Evolutionary conservation across 2,888 invertebrate species (phyloP).

Genomic region (Patella ulyssiponensis): DNA sequence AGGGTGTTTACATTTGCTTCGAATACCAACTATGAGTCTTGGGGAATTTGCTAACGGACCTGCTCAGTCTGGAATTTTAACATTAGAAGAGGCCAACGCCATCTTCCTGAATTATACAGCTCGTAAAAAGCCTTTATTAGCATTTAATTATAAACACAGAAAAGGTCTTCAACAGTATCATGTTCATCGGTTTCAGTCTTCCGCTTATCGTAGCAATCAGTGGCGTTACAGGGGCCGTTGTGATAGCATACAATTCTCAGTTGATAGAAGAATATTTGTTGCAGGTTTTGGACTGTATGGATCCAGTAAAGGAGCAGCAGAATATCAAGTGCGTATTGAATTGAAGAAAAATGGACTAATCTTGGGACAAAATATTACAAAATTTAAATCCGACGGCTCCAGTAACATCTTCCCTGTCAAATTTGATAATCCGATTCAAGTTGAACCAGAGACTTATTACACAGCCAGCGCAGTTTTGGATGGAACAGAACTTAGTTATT

Average conservation of each 20-base stretch:
- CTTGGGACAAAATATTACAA: conserved; percentile 91
- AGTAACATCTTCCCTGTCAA: conserved; percentile 95
- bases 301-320: conserved; percentile 94
- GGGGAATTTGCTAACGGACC: conserved; percentile 96
- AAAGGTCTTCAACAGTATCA: conserved; percentile 93
- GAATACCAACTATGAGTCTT: conserved; percentile 94
- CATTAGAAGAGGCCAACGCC: conserved; percentile 93
- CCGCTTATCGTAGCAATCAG: conserved; percentile 95
- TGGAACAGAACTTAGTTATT: conserved; percentile 94
- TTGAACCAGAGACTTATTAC: conserved; percentile 94
- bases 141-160: conserved; percentile 86
- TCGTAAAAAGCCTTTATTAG: conserved; percentile 85
- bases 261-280: conserved; percentile 94
- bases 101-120: conserved; percentile 96
- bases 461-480: conserved; percentile 96
- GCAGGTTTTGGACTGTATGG: conserved; percentile 97
- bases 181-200: conserved; percentile 95
- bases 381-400: conserved; percentile 96
- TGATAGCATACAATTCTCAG: conserved; percentile 96
- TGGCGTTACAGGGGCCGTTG: conserved; percentile 97
- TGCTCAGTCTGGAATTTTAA: conserved; percentile 91
- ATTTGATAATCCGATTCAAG: conserved; percentile 84
- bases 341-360: conserved; percentile 89
- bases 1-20: conserved; percentile 86
- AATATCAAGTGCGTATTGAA: conserved; percentile 95